phyloP scores from a whole-genome alignment of 2,888 invertebrate species.

The Acrobasis suavella region DNA sequence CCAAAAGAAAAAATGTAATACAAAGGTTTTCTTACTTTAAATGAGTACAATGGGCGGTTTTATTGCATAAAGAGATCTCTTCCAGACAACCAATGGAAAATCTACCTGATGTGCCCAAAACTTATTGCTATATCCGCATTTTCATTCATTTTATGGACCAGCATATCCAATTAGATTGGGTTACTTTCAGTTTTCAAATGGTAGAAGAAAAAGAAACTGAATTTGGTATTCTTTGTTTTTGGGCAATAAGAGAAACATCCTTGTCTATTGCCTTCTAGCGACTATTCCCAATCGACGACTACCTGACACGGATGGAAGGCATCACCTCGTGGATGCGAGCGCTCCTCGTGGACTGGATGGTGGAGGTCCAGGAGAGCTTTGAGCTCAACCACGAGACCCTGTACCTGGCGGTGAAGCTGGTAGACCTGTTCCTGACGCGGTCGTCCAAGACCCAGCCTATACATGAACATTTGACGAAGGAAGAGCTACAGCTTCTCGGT shows the following conservation, averaged over 20 bases:
- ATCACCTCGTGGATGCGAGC: slow-evolving; percentile 95
- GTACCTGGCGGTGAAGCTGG: slow-evolving; percentile 97
- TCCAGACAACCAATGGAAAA: too few species aligned
- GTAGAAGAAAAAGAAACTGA: too few species aligned
- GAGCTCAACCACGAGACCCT: slow-evolving; percentile 99
- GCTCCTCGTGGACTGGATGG: slow-evolving; percentile 99
- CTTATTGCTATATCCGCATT: too few species aligned
- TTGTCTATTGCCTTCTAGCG: slow-evolving; percentile 62
- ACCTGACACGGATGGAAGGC: slow-evolving; percentile 90
- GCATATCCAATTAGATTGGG: too few species aligned
- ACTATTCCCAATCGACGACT: slow-evolving; percentile 89
- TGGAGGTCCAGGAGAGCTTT: slow-evolving; percentile 98
- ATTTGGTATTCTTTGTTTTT: too few species aligned
- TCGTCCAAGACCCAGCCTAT: slow-evolving; percentile 56
- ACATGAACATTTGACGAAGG: slow-evolving; percentile 86
- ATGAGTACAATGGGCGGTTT: too few species aligned
- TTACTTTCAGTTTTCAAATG: too few species aligned
- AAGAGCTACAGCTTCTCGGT: slow-evolving; percentile 94
- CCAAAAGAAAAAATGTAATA: too few species aligned
- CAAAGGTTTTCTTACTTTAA: too few species aligned
- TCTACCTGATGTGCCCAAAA: too few species aligned
- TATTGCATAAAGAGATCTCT: too few species aligned
- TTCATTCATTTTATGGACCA: too few species aligned
- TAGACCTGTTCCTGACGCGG: slow-evolving; percentile 90
- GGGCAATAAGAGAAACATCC: background rate